Conservation (phyloP, 2,113 vertebrate species). For the Silurus asotus region DNA sequence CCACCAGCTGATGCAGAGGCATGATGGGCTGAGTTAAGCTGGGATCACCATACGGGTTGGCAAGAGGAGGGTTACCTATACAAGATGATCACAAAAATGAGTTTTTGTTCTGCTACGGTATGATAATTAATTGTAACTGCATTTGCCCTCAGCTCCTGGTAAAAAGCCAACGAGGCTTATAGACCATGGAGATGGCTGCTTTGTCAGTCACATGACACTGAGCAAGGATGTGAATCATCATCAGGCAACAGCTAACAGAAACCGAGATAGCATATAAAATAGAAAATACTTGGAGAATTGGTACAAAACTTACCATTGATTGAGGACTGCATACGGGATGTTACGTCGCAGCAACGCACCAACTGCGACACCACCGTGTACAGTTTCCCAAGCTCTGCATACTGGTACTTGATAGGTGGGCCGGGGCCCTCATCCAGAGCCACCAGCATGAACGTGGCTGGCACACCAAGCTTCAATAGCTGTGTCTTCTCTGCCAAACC, state of each 20-base stretch:
- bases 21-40: slow-evolving; percentile 95
- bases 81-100: neutral
- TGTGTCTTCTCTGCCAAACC: slow-evolving; percentile 98
- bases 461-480: slow-evolving; percentile 93
- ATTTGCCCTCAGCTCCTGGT: slow-evolving; percentile 69
- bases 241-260: slow-evolving; percentile 47
- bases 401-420: slow-evolving; percentile 99
- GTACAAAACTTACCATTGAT: slow-evolving; percentile 84
- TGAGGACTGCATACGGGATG: slow-evolving; percentile 96
- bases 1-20: slow-evolving; percentile 95
- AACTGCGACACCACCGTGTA: slow-evolving; percentile 98
- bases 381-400: slow-evolving; percentile 96
- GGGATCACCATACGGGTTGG: slow-evolving; percentile 95
- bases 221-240: slow-evolving; percentile 74
- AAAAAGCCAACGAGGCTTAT: slow-evolving; percentile 56
- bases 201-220: slow-evolving; percentile 71
- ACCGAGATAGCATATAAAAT: neutral
- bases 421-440: slow-evolving; percentile 97
- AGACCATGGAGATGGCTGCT: slow-evolving; percentile 62
- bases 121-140: neutral
- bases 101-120: neutral
- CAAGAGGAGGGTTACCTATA: slow-evolving; percentile 92
- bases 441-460: slow-evolving; percentile 98
- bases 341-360: slow-evolving; percentile 97
- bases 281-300: neutral